phyloP scores from a whole-genome alignment of 64 coral and sea anemone genomes.

The Actinia equina region DNA sequence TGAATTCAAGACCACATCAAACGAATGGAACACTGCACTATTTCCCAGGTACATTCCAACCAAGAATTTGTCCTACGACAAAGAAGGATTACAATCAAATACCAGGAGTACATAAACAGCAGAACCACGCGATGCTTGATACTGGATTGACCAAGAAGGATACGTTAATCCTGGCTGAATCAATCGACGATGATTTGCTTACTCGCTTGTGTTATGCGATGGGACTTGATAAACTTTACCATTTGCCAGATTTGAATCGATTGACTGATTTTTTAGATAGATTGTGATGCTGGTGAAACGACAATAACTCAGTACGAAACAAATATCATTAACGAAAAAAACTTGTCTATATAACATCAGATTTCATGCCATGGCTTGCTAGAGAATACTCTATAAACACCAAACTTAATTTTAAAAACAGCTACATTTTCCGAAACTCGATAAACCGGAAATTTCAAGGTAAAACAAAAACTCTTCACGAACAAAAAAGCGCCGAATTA shows the following conservation, averaged over 20 bases:
- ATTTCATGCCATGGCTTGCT: no score
- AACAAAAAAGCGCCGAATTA: no score
- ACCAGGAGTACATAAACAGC: background rate
- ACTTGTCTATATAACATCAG: background rate
- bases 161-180: background rate
- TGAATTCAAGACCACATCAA: background rate
- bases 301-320: background rate
- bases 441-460: no score
- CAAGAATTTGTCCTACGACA: background rate
- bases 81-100: background rate
- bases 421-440: no score
- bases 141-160: background rate
- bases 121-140: background rate
- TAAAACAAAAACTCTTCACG: no score
- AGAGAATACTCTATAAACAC: no score
- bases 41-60: background rate
- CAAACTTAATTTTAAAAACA: no score
- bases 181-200: slow-evolving; percentile 1
- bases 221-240: slow-evolving; percentile 22
- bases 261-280: background rate
- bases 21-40: background rate
- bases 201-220: slow-evolving; percentile 15
- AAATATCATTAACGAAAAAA: background rate
- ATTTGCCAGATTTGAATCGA: slow-evolving; percentile 18
- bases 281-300: background rate